phyloP scores from a whole-genome alignment of 2,797 vertebrate species.

The Microcaecilia unicolor region DNA sequence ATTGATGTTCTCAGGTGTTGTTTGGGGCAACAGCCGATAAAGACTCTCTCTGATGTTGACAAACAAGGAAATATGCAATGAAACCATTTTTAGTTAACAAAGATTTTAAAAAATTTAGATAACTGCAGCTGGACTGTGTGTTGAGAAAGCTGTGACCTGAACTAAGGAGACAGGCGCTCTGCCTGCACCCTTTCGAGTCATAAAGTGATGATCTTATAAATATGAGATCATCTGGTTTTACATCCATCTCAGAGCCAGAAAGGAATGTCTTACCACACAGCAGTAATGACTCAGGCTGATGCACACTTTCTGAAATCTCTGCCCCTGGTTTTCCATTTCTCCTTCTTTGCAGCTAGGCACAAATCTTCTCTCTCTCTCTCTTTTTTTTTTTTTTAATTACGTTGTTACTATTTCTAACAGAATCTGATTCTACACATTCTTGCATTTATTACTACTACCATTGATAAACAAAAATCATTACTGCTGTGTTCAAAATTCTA shows the following conservation, averaged over 20 bases:
- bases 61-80: not conserved
- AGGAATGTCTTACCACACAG: conserved; percentile 33
- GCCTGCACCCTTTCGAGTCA: conserved; percentile 17
- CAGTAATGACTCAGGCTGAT: conserved; percentile 26
- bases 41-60: conserved; percentile 87
- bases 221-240: conserved; percentile 34
- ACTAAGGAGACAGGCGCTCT: not conserved
- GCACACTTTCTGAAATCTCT: too few relatives aligned
- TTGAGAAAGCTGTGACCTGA: conserved; percentile 5
- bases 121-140: not conserved
- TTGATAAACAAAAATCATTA: too few relatives aligned
- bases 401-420: too few relatives aligned
- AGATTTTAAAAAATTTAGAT: not conserved
- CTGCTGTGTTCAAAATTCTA: too few relatives aligned
- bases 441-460: too few relatives aligned
- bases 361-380: too few relatives aligned
- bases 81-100: not conserved
- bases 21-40: conserved; percentile 90
- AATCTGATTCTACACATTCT: too few relatives aligned
- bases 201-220: conserved; percentile 10
- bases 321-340: too few relatives aligned
- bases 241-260: conserved; percentile 24
- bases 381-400: too few relatives aligned
- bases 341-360: too few relatives aligned
- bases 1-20: conserved; percentile 88